Conservation (phyloP, 2,888 invertebrate species). For the Acleris emargana region DNA sequence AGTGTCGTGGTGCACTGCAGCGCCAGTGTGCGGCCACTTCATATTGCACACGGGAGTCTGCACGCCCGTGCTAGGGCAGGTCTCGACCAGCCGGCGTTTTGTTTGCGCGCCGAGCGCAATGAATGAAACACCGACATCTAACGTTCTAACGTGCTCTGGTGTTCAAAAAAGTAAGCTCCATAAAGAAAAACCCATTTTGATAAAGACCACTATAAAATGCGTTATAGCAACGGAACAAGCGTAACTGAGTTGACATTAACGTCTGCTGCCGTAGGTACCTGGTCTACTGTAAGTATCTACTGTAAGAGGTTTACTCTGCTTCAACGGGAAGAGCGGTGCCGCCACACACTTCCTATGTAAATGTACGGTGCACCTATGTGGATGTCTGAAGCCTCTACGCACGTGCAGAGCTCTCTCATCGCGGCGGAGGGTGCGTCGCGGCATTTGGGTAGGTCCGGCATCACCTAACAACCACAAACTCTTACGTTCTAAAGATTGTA, state of each 20-base stretch:
- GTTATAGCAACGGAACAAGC: too few relatives aligned
- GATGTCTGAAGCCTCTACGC: slow-evolving; percentile 16
- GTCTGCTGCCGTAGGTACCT: too few relatives aligned
- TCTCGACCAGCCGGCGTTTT: slow-evolving; percentile 6
- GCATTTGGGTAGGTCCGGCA: slow-evolving; percentile 32
- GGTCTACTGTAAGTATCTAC: too few relatives aligned
- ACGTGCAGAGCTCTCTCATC: slow-evolving; percentile 23
- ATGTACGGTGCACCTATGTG: slow-evolving; percentile 9
- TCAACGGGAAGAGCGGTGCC: not conserved
- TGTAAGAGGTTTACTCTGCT: too few relatives aligned
- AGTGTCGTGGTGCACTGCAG: not conserved
- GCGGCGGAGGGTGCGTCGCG: slow-evolving; percentile 29
- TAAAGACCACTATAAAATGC: too few relatives aligned
- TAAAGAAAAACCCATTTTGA: too few relatives aligned
- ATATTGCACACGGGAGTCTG: not conserved
- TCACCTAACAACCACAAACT: not conserved
- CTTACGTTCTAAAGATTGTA: not conserved
- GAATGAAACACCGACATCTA: not conserved
- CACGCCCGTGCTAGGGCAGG: slow-evolving; percentile 7
- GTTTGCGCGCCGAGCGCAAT: not conserved
- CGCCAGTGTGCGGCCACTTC: not conserved
- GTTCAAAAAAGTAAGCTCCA: not conserved
- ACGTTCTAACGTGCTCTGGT: not conserved
- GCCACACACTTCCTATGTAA: slow-evolving; percentile 4
- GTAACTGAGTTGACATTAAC: too few relatives aligned